Evolutionary conservation across 2,797 vertebrate species (phyloP), one percentile per base, ranked within the genome.

Genomic region (Sciaenops ocellatus): DNA sequence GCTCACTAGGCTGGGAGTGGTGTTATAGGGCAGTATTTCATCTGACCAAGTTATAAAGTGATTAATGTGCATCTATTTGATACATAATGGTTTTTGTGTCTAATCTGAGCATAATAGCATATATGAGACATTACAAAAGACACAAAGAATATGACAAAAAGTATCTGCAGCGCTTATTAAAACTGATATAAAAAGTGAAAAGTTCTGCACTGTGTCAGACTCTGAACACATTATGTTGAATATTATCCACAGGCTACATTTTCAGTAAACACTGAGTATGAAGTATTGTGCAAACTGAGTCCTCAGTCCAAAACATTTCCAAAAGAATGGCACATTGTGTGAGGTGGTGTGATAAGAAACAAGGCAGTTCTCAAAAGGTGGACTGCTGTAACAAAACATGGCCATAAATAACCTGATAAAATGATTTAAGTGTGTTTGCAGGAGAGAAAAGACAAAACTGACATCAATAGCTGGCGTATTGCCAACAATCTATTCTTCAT

Each of bases 1-100:
- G 64, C 55, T 83, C 60, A 73, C 11, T 20, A 0, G 63, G 22
- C n/a, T 48, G 76, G 86, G 86, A 84, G 83, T 77, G 79, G 82
- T 65, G 46, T 65, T 20, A 6, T 28, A 11, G 50, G 46, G 20
- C 15, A 60, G 5, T 50, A 13, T 46, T 74, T 57, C 20, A 55
- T 47, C 8, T 44, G 16, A 60, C 42, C 41, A 54, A 64, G 66
- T 52, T 0, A 62, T 48, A 1, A n/a, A 70, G n/a, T 57, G 5
- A 41, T 20, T 13, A 6, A 44, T 28, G 1, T 16, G 28, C 22
- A 41, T 30, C 11, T 41, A 4, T 60, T 57, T 22, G 5, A 63
- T 42, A 41, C 5, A 26, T 22, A 7, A 4, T 22, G 18, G 1
- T 16, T 26, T 55, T 47, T n/a, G n/a, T n/a, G n/a, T n/a, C 20